Conservation (phyloP, 1,140 invertebrate species). For the Heliconius eleuchia region DNA sequence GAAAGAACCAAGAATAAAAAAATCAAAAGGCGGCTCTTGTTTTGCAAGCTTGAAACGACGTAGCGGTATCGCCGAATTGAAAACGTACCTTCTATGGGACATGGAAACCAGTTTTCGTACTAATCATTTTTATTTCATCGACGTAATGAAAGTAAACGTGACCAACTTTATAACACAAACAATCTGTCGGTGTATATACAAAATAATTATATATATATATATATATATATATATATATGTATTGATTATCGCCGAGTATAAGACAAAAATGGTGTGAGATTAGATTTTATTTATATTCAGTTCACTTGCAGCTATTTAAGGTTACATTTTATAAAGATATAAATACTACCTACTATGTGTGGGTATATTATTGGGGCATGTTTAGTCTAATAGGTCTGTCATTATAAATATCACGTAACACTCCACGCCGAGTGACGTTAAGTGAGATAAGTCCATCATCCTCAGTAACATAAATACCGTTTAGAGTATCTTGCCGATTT, state of each 20-base stretch:
- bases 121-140: neutral
- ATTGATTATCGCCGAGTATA: too few species aligned
- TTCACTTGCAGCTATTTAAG: neutral
- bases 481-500: too few species aligned
- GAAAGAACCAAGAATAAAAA: constrained; percentile 1
- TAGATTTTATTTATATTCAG: neutral
- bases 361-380: neutral
- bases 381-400: neutral
- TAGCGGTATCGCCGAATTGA: neutral
- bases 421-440: neutral
- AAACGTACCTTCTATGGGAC: neutral
- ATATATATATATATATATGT: too few species aligned
- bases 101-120: neutral
- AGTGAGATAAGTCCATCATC: too few species aligned
- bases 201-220: too few species aligned
- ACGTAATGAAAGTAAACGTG: constrained; percentile 3
- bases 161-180: neutral
- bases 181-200: neutral
- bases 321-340: neutral
- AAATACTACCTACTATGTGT: too few species aligned
- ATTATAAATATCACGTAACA: too few species aligned
- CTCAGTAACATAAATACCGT: too few species aligned
- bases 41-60: neutral
- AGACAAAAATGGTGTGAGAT: neutral
- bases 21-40: neutral